These are phyloP conservation scores for Tipula helvola DNA, from an alignment of 2,888 invertebrate genomes.

Conservation along the genomic window DNA sequence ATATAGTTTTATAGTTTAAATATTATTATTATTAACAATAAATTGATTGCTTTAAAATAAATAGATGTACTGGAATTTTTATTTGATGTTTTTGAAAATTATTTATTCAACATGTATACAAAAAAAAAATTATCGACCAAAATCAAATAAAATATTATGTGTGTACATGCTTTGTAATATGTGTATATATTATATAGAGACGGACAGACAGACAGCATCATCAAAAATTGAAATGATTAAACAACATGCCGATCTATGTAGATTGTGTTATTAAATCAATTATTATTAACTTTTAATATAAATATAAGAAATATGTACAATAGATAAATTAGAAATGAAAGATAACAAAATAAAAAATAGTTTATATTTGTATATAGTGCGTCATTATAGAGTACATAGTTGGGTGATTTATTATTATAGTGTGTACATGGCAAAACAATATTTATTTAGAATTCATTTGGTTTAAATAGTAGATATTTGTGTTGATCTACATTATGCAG, in stretches of 20 bases:
- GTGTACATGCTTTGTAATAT: neutral
- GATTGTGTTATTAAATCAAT: neutral
- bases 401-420: neutral
- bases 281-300: neutral
- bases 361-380: neutral
- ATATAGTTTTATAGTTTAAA: neutral
- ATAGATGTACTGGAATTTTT: neutral
- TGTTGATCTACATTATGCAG: too few relatives aligned
- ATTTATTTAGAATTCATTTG: neutral
- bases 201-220: neutral
- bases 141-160: too few relatives aligned
- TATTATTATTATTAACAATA: neutral
- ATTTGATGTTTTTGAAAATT: neutral
- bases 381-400: neutral
- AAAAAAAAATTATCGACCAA: too few relatives aligned
- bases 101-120: neutral
- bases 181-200: neutral
- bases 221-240: neutral
- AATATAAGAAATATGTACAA: neutral
- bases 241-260: neutral
- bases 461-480: neutral
- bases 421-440: neutral
- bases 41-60: neutral
- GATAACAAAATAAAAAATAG: neutral
- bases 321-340: neutral